These are phyloP conservation scores for Heliconius nattereri DNA, from an alignment of 1,140 invertebrate genomes.

Conservation along the genomic window DNA sequence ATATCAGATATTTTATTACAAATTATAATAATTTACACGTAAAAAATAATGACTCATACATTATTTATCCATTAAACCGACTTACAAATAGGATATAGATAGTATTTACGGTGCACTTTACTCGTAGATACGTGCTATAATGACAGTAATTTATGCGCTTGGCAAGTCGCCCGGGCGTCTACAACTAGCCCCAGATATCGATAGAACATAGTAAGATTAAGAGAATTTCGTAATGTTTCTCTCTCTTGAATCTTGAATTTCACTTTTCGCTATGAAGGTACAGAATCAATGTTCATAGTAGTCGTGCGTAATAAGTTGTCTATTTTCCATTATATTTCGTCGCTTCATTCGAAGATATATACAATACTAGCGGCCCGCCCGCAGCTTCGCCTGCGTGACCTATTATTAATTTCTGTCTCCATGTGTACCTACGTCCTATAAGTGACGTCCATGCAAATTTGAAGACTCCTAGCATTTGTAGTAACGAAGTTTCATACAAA, in stretches of 20 bases:
- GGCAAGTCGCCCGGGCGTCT: conserved; percentile 17
- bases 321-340: no score
- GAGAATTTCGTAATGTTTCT: not conserved
- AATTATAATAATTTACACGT: not conserved
- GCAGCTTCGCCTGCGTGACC: no score
- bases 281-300: not conserved
- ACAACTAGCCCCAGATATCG: not conserved
- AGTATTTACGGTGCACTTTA: conserved; percentile 30
- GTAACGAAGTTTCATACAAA: no score
- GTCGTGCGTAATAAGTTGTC: no score
- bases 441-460: no score
- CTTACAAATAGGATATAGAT: conserved; percentile 12
- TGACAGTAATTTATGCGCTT: conserved; percentile 29
- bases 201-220: conserved; percentile 9
- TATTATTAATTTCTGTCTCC: no score
- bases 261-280: not conserved
- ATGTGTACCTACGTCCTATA: no score
- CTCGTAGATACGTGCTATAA: conserved; percentile 22
- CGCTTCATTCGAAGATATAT: no score
- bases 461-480: no score
- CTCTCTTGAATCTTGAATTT: not conserved
- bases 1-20: not conserved
- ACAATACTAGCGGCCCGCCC: no score
- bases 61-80: conserved; percentile 6
- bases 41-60: conserved; percentile 9